Evolutionary conservation across 2,888 invertebrate species (phyloP).

Genomic region (Subacronicta megacephala): DNA sequence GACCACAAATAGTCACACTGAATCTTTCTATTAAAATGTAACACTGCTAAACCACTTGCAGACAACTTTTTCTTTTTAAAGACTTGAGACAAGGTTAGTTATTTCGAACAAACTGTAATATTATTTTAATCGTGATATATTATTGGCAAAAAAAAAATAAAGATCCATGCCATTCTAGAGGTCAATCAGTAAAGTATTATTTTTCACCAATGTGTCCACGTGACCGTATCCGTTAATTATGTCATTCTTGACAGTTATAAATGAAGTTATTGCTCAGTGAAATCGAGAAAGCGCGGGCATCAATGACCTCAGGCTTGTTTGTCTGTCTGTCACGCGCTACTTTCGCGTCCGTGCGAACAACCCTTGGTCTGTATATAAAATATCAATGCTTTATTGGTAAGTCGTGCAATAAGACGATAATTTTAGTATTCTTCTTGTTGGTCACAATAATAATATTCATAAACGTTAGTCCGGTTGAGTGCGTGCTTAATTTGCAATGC

Average conservation of each 20-base stretch:
- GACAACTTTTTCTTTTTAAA: too few relatives aligned
- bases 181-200: background rate
- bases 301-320: slow-evolving; percentile 62
- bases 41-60: too few relatives aligned
- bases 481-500: background rate
- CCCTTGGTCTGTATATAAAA: slow-evolving; percentile 34
- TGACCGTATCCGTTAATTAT: slow-evolving; percentile 25
- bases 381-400: slow-evolving; percentile 21
- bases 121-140: too few relatives aligned
- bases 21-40: too few relatives aligned
- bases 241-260: slow-evolving; percentile 38
- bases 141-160: too few relatives aligned
- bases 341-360: slow-evolving; percentile 50
- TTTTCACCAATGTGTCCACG: background rate
- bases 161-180: too few relatives aligned
- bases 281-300: slow-evolving; percentile 67
- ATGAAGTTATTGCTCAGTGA: slow-evolving; percentile 55
- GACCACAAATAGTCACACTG: too few relatives aligned
- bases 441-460: background rate
- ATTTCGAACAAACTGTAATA: too few relatives aligned
- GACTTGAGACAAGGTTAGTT: too few relatives aligned
- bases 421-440: background rate
- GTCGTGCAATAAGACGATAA: background rate
- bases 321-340: slow-evolving; percentile 57
- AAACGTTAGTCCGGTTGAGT: too few relatives aligned